Evolutionary conservation across 2,113 vertebrate species (phyloP), one percentile per base, ranked within the genome.

Genomic region (Chloropsis hardwickii): DNA sequence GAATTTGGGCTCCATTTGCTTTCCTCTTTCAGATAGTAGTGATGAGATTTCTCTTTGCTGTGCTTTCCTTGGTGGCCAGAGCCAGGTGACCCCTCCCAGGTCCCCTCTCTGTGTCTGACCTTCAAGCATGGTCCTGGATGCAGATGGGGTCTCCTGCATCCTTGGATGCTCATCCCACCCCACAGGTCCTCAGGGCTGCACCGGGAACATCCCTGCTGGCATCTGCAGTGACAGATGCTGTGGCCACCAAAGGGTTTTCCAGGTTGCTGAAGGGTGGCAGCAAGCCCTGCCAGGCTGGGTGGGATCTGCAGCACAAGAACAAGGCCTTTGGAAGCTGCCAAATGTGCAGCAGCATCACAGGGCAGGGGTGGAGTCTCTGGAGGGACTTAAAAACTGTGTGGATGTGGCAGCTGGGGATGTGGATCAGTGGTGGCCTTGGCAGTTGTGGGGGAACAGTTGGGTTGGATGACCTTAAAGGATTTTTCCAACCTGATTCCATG

Each of bases 151-250:
- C 21, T 69, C 42, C 39, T 2, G 3, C 35, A 19, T 22, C 71
- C 61, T 21, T 40, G 2, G 0, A 12, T 10, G 25, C 31, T 72
- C 62, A 31, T 40, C 39, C 81, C 84, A 58, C 28, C 13, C 62
- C 4, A 12, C 0, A 0, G 6, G 12, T 69, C 21, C 53, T n/a
- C 64, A 39, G 42, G 0, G 0, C 27, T 53, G 58, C 0, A 0
- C 28, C 0, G 12, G 51, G 47, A 67, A 17, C 21, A 2, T 62
- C 53, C 18, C n/a, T 18, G 12, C 44, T 40, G 53, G 53, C 28
- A 47, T 5, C 48, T 67, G 57, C 2, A 1, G 45, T 29, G 66
- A 50, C 51, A 37, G 60, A 58, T 58, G n/a, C 13, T n/a, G 67
- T 2, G 9, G 45, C n/a, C 64, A 81, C 27, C 2, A 0, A 33